Percentiles rank a stretch among this genome's conserved stretches.
Conservation (phyloP, 2,797 vertebrate genomes). For the Halcyon chelicuti region DNA sequence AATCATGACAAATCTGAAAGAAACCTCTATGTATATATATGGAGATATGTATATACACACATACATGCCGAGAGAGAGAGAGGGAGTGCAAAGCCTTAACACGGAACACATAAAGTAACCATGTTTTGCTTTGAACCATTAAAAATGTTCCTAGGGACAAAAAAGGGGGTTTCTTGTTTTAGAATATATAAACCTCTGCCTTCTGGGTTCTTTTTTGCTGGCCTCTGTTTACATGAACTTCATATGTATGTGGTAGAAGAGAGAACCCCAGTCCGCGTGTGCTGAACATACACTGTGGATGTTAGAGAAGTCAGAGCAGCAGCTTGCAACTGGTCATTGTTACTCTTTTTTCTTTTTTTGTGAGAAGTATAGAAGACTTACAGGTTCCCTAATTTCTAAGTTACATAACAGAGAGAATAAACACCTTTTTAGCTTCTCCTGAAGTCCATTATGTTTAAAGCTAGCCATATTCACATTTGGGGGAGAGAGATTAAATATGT, state of each 20-base stretch:
- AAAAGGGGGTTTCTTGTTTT: background rate
- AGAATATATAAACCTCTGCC: background rate
- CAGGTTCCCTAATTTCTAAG: background rate
- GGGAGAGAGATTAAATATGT: constrained; percentile 36
- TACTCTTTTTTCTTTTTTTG: background rate
- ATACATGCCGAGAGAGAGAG: background rate
- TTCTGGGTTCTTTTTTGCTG: constrained; percentile 21
- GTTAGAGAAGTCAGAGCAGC: background rate
- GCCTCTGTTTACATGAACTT: background rate
- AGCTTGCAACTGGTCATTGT: constrained; percentile 25
- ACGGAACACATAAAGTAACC: background rate
- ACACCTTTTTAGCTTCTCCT: background rate
- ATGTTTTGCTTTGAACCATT: constrained; percentile 23
- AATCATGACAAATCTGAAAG: constrained; percentile 48
- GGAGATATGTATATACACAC: background rate
- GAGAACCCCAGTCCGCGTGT: background rate
- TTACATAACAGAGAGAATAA: constrained; percentile 15
- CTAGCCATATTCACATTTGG: constrained; percentile 29
- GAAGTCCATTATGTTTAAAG: constrained; percentile 42
- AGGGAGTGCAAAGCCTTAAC: background rate
- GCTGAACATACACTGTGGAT: background rate
- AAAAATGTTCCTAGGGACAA: background rate
- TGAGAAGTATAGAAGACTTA: background rate
- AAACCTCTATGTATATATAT: background rate
- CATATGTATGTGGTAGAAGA: background rate